These are phyloP conservation scores for Mythimna vitellina DNA, from an alignment of 2,888 invertebrate species.

Conservation along the genomic window DNA sequence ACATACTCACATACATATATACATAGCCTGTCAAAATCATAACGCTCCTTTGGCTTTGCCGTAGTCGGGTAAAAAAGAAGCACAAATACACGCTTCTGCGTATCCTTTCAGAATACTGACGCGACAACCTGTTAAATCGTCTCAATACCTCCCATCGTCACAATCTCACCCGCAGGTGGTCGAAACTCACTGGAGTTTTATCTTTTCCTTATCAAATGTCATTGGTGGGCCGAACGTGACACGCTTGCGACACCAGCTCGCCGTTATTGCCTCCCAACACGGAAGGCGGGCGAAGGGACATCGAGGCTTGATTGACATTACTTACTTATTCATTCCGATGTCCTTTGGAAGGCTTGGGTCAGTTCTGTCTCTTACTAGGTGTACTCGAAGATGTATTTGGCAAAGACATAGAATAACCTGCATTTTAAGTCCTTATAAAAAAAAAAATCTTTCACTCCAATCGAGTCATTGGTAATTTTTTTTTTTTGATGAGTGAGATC, in stretches of 20 bases:
- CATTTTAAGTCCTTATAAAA: too few species aligned
- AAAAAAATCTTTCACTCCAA: too few species aligned
- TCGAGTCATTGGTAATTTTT: too few species aligned
- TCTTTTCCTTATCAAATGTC: slow-evolving; percentile 66
- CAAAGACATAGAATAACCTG: background rate
- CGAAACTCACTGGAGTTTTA: slow-evolving; percentile 53
- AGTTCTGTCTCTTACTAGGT: slow-evolving; percentile 47
- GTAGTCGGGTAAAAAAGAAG: too few species aligned
- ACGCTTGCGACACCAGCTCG: slow-evolving; percentile 48
- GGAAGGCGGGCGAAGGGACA: slow-evolving; percentile 66
- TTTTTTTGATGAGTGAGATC: too few species aligned
- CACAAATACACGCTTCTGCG: background rate
- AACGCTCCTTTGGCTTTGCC: too few species aligned
- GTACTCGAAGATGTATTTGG: slow-evolving; percentile 21
- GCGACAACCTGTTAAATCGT: background rate
- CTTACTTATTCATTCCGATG: slow-evolving; percentile 83
- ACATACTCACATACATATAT: too few species aligned
- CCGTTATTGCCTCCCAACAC: slow-evolving; percentile 67
- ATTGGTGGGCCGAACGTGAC: slow-evolving; percentile 62
- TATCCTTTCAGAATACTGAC: background rate
- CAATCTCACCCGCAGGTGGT: slow-evolving; percentile 56
- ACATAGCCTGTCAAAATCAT: too few species aligned
- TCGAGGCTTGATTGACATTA: slow-evolving; percentile 78
- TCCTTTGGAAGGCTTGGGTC: slow-evolving; percentile 77
- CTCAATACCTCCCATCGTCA: slow-evolving; percentile 32